Percentiles rank a stretch among this genome's conserved stretches.
Evolutionary conservation across 2,113 vertebrate genomes (phyloP).

Genomic region (Hystrix brachyura): DNA sequence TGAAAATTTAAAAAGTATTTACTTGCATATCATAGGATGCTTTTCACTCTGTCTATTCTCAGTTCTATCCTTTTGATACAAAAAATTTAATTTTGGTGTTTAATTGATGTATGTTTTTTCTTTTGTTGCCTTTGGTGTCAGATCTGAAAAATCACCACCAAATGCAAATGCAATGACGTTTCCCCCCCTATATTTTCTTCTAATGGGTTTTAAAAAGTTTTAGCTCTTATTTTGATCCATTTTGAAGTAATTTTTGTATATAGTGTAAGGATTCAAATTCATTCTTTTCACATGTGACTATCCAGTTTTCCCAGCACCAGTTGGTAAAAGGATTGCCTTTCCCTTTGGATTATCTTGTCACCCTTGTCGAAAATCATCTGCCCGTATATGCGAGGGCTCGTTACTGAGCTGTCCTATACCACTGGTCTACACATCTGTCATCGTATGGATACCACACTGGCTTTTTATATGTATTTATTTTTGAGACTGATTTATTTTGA

Average conservation of each 20-base stretch:
- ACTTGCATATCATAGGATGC: not conserved
- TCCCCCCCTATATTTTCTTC: not conserved
- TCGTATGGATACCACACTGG: not conserved
- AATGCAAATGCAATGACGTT: not conserved
- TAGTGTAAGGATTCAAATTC: not conserved
- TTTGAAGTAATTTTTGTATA: not conserved
- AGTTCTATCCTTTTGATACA: not conserved
- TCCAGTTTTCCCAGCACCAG: not conserved
- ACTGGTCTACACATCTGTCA: not conserved
- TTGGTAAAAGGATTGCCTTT: not conserved
- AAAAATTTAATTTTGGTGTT: slow-evolving; percentile 33
- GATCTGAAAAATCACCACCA: not conserved
- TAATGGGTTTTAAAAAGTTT: not conserved
- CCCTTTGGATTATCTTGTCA: not conserved
- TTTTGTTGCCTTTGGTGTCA: not conserved
- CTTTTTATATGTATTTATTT: not conserved
- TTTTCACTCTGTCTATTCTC: slow-evolving; percentile 31
- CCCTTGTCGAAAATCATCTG: not conserved
- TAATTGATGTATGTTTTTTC: not conserved
- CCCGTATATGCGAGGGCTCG: not conserved
- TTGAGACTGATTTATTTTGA: not conserved
- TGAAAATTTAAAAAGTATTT: slow-evolving; percentile 28
- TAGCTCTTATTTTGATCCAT: not conserved
- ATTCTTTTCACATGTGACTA: not conserved
- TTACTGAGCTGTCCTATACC: not conserved